Evolutionary conservation across 2,113 vertebrate genomes (phyloP), one percentile per base, ranked within the genome.

Genomic region (Sula dactylatra): DNA sequence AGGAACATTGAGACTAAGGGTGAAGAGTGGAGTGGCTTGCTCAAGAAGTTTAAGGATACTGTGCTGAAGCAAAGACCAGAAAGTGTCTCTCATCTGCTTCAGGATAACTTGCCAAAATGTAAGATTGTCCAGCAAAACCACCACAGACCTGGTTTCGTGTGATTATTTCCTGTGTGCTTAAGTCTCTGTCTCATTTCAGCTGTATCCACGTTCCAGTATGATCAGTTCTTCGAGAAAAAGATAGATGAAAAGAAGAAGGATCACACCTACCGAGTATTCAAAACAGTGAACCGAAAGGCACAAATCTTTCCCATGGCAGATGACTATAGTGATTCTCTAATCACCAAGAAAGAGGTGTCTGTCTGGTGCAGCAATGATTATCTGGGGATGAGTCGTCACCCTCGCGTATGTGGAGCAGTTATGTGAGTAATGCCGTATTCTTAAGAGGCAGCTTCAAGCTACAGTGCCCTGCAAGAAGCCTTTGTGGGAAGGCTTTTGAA

Each of bases 301-400:
- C 98, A 97, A 0, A 97, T 98, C 79, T 99, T 99, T 96, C 99
- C 99, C 7, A 99, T 99, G 99, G 99, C 99, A 2, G 99, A 99
- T 0, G 98, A 99, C 95, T 99, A 99, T 66, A 98, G 98, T 0
- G 97, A 98, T 31, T 99, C 99, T 15, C 97, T 99, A 36, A 96
- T 97, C 64, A 98, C 97, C 42, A 99, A 98, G 91, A 98, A 98
- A 44, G 98, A 99, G 42, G 99, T 99, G 93, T 99, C 99, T 0
- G 99, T 99, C 5, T 99, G 99, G 99, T 99, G 99, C 97, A 99
- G 99, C 98, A 99, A 99, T 1, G 99, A 99, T 90, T 99, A 99
- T 96, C 98, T 99, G 62, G 99, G 99, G 55, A 99, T 99, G 99
- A 99, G 99, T 95, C 98, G 99, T 34, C 99, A 99, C 91, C 99